phyloP scores from a whole-genome alignment of 2,797 vertebrate genomes.

The Micrastur ruficollis region DNA sequence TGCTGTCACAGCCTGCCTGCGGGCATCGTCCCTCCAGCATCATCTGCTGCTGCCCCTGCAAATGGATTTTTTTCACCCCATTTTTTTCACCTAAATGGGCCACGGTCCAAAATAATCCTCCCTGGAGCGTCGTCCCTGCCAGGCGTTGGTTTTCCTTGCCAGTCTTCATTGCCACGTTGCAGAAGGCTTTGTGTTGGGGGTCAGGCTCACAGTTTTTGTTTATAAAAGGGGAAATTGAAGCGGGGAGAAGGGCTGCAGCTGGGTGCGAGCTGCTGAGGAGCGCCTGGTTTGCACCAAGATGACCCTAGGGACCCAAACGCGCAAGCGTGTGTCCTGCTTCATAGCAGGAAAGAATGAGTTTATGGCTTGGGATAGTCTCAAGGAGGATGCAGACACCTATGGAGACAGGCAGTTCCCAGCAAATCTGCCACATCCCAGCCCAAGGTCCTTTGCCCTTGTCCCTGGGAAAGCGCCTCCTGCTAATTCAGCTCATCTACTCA shows the following conservation, averaged over 20 bases:
- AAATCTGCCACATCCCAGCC: background rate
- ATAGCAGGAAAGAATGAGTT: background rate
- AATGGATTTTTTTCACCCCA: background rate
- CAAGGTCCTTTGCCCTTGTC: background rate
- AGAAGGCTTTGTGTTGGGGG: background rate
- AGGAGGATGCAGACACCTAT: background rate
- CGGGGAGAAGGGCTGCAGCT: background rate
- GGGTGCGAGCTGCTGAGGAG: background rate
- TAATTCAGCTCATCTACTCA: background rate
- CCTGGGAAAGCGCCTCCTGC: background rate
- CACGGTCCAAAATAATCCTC: background rate
- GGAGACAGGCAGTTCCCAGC: background rate
- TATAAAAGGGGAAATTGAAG: background rate
- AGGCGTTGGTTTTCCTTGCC: background rate
- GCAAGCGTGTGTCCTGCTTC: rapidly evolving
- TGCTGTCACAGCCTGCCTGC: background rate
- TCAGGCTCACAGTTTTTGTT: background rate
- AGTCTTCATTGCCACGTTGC: background rate
- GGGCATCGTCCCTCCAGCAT: background rate
- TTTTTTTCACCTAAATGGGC: background rate
- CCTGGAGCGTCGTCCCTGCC: background rate
- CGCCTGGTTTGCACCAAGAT: background rate
- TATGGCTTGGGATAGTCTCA: background rate
- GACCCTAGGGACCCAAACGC: background rate
- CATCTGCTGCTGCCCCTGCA: rapidly evolving